Evolutionary conservation across 2,797 vertebrate genomes (phyloP), one percentile per base, ranked within the genome.

Genomic region (Tapirus indicus): DNA sequence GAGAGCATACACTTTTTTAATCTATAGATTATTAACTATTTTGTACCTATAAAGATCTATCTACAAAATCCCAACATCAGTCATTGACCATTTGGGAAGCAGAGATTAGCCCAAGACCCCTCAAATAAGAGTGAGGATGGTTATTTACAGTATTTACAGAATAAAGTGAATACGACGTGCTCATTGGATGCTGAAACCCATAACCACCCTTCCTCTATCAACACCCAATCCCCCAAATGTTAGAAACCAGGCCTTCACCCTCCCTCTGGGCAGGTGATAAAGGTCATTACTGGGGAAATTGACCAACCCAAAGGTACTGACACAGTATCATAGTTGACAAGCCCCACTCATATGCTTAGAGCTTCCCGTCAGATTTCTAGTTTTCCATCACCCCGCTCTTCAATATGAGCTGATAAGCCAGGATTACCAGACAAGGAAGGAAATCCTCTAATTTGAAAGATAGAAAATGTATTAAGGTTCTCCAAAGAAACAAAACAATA

Each of bases 401-500:
- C 38, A 56, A 1, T 41, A 21, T 13, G 44, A 87, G 23, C 25
- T 44, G 54, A 44, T 64, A 52, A 83, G 3, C 5, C n/a, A 92
- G 35, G 23, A 44, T 71, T 66, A 35, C n/a, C 20, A 68, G 16
- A 62, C 1, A 69, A 87, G 58, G 14, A 78, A 95, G 47, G 25
- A 91, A 92, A 74, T 69, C 44, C 16, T 95, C 29, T 91, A 69
- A 90, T 49, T 77, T 41, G 13, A 27, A 79, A 95, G 18, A 49
- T 7, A 94, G 14, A 38, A 18, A 91, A 78, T 85, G 2, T 69
- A 88, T 83, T 87, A 94, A 72, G 29, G 29, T 71, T 90, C 64
- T 79, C 60, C 89, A 77, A 60, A 88, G 23, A 88, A 83, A 80
- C 20, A 91, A 95, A 68, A 14, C 71, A 87, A 83, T 29, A 32